Base-by-base conservation (phyloP, 2,888 invertebrate genomes). In the Harpalus rufipes region DNA sequence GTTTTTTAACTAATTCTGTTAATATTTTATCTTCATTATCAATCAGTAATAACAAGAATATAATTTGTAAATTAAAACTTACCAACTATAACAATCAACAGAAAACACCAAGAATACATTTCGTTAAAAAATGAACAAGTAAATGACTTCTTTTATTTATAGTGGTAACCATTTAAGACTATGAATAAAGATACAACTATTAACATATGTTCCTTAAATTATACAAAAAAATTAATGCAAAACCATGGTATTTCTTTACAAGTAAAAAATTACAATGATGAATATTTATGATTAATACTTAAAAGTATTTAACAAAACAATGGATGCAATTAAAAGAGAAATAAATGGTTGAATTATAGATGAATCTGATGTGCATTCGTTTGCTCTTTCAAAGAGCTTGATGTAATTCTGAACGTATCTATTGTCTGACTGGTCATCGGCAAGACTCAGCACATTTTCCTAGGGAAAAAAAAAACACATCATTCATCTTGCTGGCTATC, bases 371-470 rank as follows among this genome's bases (percentile, higher is more conserved):
- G 88, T 86, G 85, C 92, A 92, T 21, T 87, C 87, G 81, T 92
- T 91, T 7, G 91, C 91, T 90, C 90, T 92, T 85, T 88, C 88
- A 88, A 94, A 93, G 7, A 94, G 88, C 41, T 93, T 92, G 12
- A 93, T 92, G 86, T 94, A 94, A 85, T 93, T 94, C 84, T 91
- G 90, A 0, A 94, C 93, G 0, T 92, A 90, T 79, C 89, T 90
- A 41, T 92, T 90, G 21, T 92, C 89, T 0, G 88, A 87, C 0
- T 88, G 89, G 0, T 91, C 89, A 14, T 93, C 91, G 0, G 92
- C 91, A 0, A 94, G 89, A 1, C 93, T 94, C 0, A 92, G 91
- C 0, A 94, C 93, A 0, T 94, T 92, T 87, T 94, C 93, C 90
- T 91, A 32, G 81, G n/a, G n/a, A 39, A 89, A 89, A 85, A 51